Base-by-base conservation (phyloP, 2,888 invertebrate genomes). In the Caenorhabditis macrosperma region DNA sequence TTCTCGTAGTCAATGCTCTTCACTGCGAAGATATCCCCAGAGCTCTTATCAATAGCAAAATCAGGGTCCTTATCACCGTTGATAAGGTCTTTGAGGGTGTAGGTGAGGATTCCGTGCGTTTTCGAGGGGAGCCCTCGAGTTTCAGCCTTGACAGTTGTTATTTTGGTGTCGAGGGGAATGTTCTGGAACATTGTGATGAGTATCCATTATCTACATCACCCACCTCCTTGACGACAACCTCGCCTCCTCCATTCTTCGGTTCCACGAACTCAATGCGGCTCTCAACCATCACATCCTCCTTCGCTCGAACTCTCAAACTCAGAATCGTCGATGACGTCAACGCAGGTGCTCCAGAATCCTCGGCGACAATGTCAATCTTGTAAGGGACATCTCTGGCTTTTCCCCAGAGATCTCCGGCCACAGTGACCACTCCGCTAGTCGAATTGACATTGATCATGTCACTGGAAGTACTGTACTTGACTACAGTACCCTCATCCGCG, bases 1-100 rank as follows among this genome's bases (percentile, higher is more conserved):
- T n/a, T 67, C 68, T 87, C 87, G 41, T 66, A 87, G 61, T 87
- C 86, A 28, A 88, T 60, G 6, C 41, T 28, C 35, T 71, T 64
- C 2, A 50, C 63, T 10, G 81, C 75, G 48, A 83, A 84, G 38
- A 88, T 66, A 20, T 86, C 88, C 2, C 88, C 88, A 2, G 83
- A 64, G 15, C 55, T 68, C 38, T 85, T 83, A 52, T 88, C 86
- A 41, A 88, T 85, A 24, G 64, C 76, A 48, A 88, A 81, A 26
- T 48, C 68, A 0, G 50, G 41, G 28, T 71, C 55, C 26, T 80
- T 77, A 1, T 78, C 74, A 30, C 81, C 81, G 4, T 41, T 55
- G 15, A 61, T 30, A 9, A 81, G 48, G 15, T 83, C 81, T 46
- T 83, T 63, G 1, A 83, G 35, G 0, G 54, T 28, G 28, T 78